These are phyloP conservation scores for Pollenia angustigena DNA, from an alignment of 2,888 invertebrate genomes.

Conservation along the genomic window DNA sequence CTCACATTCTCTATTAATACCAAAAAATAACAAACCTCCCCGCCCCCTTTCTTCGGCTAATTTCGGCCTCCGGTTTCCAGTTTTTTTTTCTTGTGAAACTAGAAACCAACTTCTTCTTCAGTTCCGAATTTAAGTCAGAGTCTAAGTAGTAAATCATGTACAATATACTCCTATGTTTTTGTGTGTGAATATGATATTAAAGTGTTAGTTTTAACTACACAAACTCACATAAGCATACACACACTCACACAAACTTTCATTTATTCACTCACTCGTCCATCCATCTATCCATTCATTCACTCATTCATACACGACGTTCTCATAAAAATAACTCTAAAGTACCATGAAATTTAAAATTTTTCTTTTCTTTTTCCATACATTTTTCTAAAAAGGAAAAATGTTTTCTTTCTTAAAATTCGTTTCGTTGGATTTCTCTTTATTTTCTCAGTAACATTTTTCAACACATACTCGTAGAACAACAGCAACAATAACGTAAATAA, in stretches of 20 bases:
- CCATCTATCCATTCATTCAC: conserved; percentile 8
- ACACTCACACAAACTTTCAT: not conserved
- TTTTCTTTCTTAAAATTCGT: conserved; percentile 30
- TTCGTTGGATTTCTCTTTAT: conserved; percentile 1
- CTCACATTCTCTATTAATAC: conserved; percentile 24
- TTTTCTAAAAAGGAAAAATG: conserved; percentile 35
- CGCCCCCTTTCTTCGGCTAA: not conserved
- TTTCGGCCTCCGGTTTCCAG: conserved; percentile 27
- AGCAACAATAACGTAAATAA: conserved; percentile 53
- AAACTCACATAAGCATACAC: not conserved
- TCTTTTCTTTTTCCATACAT: conserved; percentile 46
- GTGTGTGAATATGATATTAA: not conserved
- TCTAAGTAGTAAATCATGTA: conserved; percentile 23
- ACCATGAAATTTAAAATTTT: conserved; percentile 60
- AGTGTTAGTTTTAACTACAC: conserved; percentile 38
- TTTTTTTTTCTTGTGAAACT: not conserved
- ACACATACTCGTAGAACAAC: not conserved
- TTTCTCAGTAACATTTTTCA: conserved; percentile 13
- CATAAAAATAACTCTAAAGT: conserved; percentile 65
- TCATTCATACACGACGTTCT: conserved; percentile 29
- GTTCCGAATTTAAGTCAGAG: conserved; percentile 19
- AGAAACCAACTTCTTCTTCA: conserved; percentile 31
- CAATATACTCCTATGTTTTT: not conserved
- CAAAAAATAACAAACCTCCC: not conserved
- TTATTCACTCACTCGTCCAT: conserved; percentile 4